These are phyloP conservation scores for Acanthurus leucopareius DNA, from an alignment of 2,797 vertebrate genomes.

Conservation along the genomic window DNA sequence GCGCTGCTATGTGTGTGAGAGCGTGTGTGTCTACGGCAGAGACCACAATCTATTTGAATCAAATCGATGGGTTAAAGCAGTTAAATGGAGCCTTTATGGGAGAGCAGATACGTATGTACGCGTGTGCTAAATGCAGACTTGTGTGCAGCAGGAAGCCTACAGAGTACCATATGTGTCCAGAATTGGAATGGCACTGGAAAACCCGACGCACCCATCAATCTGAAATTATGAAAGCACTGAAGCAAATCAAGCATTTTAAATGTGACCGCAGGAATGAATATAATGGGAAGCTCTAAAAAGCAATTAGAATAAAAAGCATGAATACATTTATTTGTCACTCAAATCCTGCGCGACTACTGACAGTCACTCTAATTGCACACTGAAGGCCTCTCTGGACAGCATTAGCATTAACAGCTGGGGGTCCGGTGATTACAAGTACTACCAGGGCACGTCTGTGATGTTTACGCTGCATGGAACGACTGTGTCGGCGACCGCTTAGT, in stretches of 20 bases:
- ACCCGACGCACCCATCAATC: neutral
- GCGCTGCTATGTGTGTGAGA: neutral
- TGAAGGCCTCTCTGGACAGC: slow-evolving; percentile 21
- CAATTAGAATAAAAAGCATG: slow-evolving; percentile 26
- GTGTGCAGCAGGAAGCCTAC: neutral
- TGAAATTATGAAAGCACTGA: slow-evolving; percentile 22
- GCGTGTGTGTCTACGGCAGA: neutral
- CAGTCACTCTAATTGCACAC: slow-evolving; percentile 26
- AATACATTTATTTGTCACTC: slow-evolving; percentile 34
- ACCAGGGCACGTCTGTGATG: slow-evolving; percentile 28
- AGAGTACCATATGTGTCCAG: neutral
- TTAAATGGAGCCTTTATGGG: slow-evolving; percentile 26
- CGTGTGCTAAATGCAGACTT: neutral
- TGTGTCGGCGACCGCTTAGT: slow-evolving; percentile 7
- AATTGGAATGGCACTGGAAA: neutral
- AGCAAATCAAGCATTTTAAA: slow-evolving; percentile 29
- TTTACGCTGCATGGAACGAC: neutral
- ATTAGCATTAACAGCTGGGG: slow-evolving; percentile 25
- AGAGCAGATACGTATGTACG: neutral
- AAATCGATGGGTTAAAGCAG: slow-evolving; percentile 50
- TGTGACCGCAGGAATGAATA: neutral
- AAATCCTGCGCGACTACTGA: slow-evolving; percentile 28
- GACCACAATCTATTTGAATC: slow-evolving; percentile 40
- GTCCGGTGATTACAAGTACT: slow-evolving; percentile 27
- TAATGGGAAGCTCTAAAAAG: slow-evolving; percentile 17